These are phyloP conservation scores for Pomacea canaliculata DNA, from an alignment of 2,888 invertebrate genomes.

Conservation along the genomic window DNA sequence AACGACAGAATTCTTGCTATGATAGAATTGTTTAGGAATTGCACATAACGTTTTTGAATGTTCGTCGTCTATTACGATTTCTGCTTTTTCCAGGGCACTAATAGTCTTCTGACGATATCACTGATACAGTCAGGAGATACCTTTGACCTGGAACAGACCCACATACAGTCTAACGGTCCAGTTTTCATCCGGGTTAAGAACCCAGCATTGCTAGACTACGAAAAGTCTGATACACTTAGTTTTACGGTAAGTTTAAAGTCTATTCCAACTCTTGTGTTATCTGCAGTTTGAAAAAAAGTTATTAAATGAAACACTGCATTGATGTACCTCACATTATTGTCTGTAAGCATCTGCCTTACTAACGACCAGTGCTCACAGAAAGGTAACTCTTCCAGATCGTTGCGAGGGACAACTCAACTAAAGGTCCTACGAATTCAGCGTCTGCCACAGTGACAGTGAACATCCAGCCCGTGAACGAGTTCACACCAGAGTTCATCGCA, in stretches of 20 bases:
- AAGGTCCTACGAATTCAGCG: slow-evolving; percentile 41
- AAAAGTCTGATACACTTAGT: neutral
- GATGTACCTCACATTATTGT: too few species aligned
- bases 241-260: too few species aligned
- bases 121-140: neutral
- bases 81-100: slow-evolving; percentile 1
- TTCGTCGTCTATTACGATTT: neutral
- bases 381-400: neutral
- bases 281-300: too few species aligned
- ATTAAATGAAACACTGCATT: too few species aligned
- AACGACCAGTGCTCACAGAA: too few species aligned
- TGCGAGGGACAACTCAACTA: slow-evolving; percentile 36
- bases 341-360: too few species aligned
- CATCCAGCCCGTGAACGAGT: slow-evolving; percentile 69
- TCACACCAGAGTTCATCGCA: slow-evolving; percentile 79
- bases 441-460: slow-evolving; percentile 63
- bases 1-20: too few species aligned
- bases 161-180: neutral
- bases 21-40: too few species aligned
- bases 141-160: neutral
- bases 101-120: slow-evolving; percentile 13
- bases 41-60: too few species aligned
- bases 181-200: slow-evolving; percentile 15
- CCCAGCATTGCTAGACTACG: slow-evolving; percentile 18
- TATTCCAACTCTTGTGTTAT: too few species aligned